phyloP scores from a whole-genome alignment of 2,888 invertebrate genomes.

The Pseudanteris insignis region DNA sequence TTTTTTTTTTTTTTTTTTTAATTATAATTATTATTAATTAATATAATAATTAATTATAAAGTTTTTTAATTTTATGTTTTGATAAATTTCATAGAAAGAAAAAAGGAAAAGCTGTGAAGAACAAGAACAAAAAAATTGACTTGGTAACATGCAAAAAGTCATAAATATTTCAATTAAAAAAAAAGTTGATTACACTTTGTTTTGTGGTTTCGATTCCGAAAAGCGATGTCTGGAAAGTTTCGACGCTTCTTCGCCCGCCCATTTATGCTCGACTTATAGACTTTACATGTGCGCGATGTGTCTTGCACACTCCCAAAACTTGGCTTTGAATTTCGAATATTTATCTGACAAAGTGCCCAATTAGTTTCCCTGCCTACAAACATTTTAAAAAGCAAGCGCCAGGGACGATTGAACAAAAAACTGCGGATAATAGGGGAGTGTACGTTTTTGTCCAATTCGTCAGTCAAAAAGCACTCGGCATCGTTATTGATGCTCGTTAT shows the following conservation, averaged over 20 bases:
- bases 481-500: too few relatives aligned
- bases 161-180: conserved; percentile 28
- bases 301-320: conserved; percentile 20
- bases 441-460: too few relatives aligned
- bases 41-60: too few relatives aligned
- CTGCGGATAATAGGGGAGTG: too few relatives aligned
- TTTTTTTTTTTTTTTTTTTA: too few relatives aligned
- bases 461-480: background rate
- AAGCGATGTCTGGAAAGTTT: conserved; percentile 38
- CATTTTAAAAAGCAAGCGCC: conserved; percentile 42
- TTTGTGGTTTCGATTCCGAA: conserved; percentile 10
- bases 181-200: conserved; percentile 21
- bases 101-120: too few relatives aligned
- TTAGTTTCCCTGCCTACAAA: conserved; percentile 35
- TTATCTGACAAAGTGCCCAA: conserved; percentile 45
- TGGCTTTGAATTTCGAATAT: conserved; percentile 34
- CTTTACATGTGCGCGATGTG: conserved; percentile 36
- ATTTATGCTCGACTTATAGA: conserved; percentile 21
- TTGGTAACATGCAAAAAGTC: too few relatives aligned
- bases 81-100: too few relatives aligned
- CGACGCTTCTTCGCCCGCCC: conserved; percentile 27
- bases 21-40: too few relatives aligned
- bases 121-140: too few relatives aligned
- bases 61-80: too few relatives aligned
- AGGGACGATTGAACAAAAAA: conserved; percentile 10